These are phyloP conservation scores for Odontamblyopus rebecca DNA, from an alignment of 2,797 vertebrate genomes.

Conservation along the genomic window DNA sequence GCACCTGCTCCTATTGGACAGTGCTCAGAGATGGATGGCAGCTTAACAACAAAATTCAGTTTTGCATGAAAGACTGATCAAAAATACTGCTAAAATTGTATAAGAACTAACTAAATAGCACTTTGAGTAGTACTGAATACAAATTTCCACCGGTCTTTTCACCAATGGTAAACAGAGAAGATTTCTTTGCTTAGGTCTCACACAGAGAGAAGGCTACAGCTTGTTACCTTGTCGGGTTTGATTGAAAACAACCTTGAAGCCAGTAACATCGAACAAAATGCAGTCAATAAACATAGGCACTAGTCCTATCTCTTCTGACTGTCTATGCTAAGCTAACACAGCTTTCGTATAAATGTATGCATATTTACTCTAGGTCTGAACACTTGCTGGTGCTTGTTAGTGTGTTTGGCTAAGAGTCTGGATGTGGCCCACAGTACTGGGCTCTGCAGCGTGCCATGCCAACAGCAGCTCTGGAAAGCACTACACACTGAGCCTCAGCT, in stretches of 20 bases:
- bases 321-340: neutral
- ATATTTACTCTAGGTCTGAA: slow-evolving; percentile 18
- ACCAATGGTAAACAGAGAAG: too few relatives aligned
- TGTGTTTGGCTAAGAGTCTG: slow-evolving; percentile 31
- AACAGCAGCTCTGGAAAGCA: slow-evolving; percentile 28
- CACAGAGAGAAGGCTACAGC: too few relatives aligned
- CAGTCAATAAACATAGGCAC: neutral
- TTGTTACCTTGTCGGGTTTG: neutral
- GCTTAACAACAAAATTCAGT: too few relatives aligned
- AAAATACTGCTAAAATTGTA: too few relatives aligned
- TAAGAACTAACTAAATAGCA: too few relatives aligned
- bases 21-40: too few relatives aligned
- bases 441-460: slow-evolving; percentile 21
- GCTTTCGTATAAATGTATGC: slow-evolving; percentile 4
- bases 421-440: slow-evolving; percentile 9
- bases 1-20: too few relatives aligned
- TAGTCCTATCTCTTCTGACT: too few relatives aligned
- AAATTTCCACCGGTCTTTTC: too few relatives aligned
- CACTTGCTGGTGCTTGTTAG: slow-evolving; percentile 4
- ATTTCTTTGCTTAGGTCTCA: too few relatives aligned
- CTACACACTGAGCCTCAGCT: slow-evolving; percentile 29
- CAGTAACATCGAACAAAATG: neutral
- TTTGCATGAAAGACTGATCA: too few relatives aligned
- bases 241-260: neutral
- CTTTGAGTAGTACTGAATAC: too few relatives aligned